Conservation (phyloP, 2,113 vertebrate genomes). For the Galemys pyrenaicus region DNA sequence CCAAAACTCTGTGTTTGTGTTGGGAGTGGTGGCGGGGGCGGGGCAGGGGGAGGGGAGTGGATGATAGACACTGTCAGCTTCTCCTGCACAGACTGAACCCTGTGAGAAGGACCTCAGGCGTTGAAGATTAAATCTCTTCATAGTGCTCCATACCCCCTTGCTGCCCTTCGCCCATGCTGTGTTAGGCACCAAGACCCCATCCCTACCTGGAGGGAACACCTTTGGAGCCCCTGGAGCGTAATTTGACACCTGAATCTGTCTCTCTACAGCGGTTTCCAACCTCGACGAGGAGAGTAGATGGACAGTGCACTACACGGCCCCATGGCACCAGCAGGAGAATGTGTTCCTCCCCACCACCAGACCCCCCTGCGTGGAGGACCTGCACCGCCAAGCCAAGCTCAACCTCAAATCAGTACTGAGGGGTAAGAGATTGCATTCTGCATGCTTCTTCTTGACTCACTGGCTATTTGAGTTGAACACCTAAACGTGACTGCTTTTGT, state of each 20-base stretch:
- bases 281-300: conserved; percentile 98
- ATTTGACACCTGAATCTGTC: conserved; percentile 21
- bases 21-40: too few species aligned
- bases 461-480: not conserved
- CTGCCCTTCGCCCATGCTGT: not conserved
- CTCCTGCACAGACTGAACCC: not conserved
- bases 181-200: not conserved
- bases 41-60: rapidly evolving
- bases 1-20: not conserved
- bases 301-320: conserved; percentile 96
- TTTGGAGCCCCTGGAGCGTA: not conserved
- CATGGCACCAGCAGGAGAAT: conserved; percentile 98
- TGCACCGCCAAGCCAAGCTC: conserved; percentile 97
- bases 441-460: not conserved
- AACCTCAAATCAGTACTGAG: conserved; percentile 97
- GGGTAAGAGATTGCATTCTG: conserved; percentile 85
- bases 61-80: not conserved
- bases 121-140: not conserved
- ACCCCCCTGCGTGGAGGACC: conserved; percentile 95
- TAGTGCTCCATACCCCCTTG: not conserved
- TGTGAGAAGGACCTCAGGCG: not conserved
- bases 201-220: not conserved
- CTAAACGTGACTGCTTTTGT: not conserved
- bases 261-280: conserved; percentile 94
- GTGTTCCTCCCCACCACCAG: conserved; percentile 94